A percentile compares a stretch with the other conserved stretches of the same genome.
These are phyloP conservation scores for Leptobrachium leishanense DNA, from an alignment of 2,113 vertebrate genomes.

Conservation along the genomic window DNA sequence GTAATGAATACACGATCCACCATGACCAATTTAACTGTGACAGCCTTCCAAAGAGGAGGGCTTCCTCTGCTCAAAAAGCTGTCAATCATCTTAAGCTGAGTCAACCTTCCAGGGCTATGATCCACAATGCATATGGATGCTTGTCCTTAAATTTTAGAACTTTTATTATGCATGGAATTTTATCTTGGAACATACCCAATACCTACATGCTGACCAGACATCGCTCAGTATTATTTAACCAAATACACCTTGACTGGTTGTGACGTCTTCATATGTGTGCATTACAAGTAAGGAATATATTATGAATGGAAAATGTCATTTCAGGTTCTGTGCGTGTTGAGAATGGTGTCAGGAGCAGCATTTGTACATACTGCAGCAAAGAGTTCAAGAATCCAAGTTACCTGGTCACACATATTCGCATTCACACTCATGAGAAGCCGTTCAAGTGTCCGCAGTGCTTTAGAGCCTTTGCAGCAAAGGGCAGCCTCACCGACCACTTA, in stretches of 20 bases:
- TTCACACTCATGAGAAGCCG: slow-evolving; percentile 97
- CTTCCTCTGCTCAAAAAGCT: no score
- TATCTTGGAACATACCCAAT: no score
- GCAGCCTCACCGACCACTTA: slow-evolving; percentile 95
- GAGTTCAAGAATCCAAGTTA: slow-evolving; percentile 98
- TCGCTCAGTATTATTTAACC: neutral
- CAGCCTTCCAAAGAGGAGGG: no score
- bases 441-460: slow-evolving; percentile 98
- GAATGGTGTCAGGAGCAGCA: slow-evolving; percentile 92
- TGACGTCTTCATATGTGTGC: no score
- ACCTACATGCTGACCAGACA: neutral
- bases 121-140: no score
- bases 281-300: no score
- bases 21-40: no score
- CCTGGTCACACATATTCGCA: slow-evolving; percentile 94
- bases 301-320: neutral
- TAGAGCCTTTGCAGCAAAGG: slow-evolving; percentile 95
- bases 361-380: slow-evolving; percentile 93
- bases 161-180: no score
- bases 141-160: no score
- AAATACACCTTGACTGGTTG: neutral
- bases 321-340: slow-evolving; percentile 93
- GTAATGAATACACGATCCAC: no score
- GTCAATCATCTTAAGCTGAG: neutral
- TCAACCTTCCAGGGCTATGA: no score